Base-by-base conservation (phyloP, 2,888 invertebrate species). In the Athalia rosae region DNA sequence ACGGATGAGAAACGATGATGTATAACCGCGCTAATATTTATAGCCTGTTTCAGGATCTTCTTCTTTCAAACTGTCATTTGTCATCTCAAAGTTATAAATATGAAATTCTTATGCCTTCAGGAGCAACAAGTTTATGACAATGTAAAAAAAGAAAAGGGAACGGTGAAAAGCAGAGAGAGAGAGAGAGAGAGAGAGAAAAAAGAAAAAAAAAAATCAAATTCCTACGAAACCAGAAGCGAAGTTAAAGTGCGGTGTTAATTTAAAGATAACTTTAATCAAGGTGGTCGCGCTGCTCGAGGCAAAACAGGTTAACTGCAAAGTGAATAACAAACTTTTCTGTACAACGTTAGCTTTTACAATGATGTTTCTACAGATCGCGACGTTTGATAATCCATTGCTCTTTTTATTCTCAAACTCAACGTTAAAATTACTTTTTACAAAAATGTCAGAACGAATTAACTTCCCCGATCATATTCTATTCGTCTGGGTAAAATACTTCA, bases 241-340 rank as follows among this genome's bases (percentile, higher is more conserved):
- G 71, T 15, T 71, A 71, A 13, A 50, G 58, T 63, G 77, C 79
- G 77, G 80, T 78, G 81, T 81, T 82, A 82, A 82, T 82, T 81
- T 79, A 79, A 82, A 82, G 82, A 82, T 81, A 82, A 82, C 78
- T 76, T 62, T 62, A 63, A 77, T 74, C 53, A 47, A 48, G 43
- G 71, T 11, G 13, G 48, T 45, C 50, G 8, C 15, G 59, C 47
- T 13, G 9, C 43, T 43, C 59, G 11, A 56, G 45, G 15, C 28
- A 74, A 77, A 76, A 76, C 61, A 71, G 78, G 50, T 71, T 71
- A 71, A 71, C 71, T 58, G 71, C 71, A 71, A 71, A 58, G 58
- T 71, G 9, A 58, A 13, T 58, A 58, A 71, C 45, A 71, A 71
- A 71, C 71, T 71, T 71, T 71, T 56, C 71, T 71, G 58, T 71